phyloP scores from a whole-genome alignment of 2,888 invertebrate species.

The Junonia oenone region DNA sequence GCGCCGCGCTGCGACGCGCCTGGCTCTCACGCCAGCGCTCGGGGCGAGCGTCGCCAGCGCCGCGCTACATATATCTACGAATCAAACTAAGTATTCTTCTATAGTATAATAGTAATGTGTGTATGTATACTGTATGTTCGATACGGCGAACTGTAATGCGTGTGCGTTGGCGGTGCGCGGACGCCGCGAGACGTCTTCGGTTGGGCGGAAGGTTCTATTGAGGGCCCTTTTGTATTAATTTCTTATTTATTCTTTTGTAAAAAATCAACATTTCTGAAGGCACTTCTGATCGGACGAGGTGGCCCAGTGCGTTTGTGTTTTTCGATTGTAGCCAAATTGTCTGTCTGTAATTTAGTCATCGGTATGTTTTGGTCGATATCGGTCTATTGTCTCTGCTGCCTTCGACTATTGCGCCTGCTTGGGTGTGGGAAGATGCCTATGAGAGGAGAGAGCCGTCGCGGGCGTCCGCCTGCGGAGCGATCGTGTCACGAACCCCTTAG shows the following conservation, averaged over 20 bases:
- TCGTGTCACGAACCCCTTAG: constrained; percentile 23
- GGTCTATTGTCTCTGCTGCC: constrained; percentile 81
- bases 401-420: constrained; percentile 91
- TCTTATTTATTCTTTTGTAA: constrained; percentile 86
- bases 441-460: constrained; percentile 84
- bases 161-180: constrained; percentile 51
- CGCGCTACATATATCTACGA: constrained; percentile 76
- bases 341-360: constrained; percentile 36
- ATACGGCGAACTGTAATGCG: constrained; percentile 55
- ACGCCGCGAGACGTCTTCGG: constrained; percentile 75
- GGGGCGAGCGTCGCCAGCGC: constrained; percentile 41
- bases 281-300: constrained; percentile 96
- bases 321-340: constrained; percentile 50
- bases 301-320: constrained; percentile 89
- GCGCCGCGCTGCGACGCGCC: no score
- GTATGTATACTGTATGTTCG: constrained; percentile 69
- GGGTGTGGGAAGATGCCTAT: constrained; percentile 85
- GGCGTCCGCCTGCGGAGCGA: constrained; percentile 55
- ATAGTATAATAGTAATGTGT: constrained; percentile 76
- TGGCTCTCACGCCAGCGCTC: constrained; percentile 18
- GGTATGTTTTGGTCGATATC: constrained; percentile 38
- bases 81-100: constrained; percentile 79
- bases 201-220: constrained; percentile 90
- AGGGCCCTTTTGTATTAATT: constrained; percentile 91
- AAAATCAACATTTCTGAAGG: constrained; percentile 94